Percentiles rank a stretch among this genome's conserved stretches.
Conservation (phyloP, 2,888 invertebrate species). For the Phlogophora meticulosa region DNA sequence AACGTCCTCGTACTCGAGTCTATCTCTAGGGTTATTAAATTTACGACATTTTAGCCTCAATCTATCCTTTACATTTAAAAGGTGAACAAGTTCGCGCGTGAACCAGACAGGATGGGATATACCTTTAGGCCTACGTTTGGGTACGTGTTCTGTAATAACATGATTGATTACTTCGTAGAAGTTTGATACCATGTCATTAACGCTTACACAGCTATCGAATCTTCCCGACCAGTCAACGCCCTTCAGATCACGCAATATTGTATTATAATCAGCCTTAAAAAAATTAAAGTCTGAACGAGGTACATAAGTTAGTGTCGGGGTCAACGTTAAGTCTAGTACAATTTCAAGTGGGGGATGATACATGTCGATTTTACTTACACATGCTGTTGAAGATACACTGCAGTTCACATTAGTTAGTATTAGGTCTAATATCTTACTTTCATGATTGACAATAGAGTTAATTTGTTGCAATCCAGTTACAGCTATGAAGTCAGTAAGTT, state of each 20-base stretch:
- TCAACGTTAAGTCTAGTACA: neutral
- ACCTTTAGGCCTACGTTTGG: neutral
- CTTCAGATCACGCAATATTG: no score
- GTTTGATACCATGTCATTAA: no score
- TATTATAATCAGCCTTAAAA: neutral
- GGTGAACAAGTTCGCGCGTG: neutral
- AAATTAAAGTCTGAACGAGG: neutral
- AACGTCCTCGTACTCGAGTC: neutral
- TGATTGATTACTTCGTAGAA: no score
- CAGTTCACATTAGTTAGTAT: neutral
- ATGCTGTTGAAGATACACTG: neutral
- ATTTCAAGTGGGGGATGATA: neutral
- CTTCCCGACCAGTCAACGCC: no score
- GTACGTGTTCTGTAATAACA: neutral
- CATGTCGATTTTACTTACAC: neutral
- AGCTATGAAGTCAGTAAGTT: neutral
- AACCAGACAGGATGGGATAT: neutral
- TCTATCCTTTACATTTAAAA: neutral
- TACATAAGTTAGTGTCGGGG: neutral
- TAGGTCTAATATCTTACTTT: neutral
- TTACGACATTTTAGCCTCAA: conserved; percentile 1
- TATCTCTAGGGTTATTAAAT: conserved; percentile 3
- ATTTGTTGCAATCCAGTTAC: neutral
- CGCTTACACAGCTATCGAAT: no score
- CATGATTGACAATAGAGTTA: neutral